These are phyloP conservation scores for Malurus alboscapulatus DNA, from an alignment of 2,113 vertebrate species.

Conservation along the genomic window DNA sequence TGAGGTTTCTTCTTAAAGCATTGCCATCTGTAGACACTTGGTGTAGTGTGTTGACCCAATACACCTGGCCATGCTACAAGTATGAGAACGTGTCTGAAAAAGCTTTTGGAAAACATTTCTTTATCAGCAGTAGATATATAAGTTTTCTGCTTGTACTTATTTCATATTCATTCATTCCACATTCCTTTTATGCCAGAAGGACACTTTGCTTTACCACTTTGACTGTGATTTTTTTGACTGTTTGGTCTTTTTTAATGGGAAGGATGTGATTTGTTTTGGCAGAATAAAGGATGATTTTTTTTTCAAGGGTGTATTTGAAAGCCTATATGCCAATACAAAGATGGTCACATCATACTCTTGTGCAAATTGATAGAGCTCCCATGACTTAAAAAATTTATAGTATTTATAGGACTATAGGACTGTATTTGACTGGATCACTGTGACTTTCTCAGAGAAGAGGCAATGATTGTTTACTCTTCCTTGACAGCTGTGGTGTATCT, in stretches of 20 bases:
- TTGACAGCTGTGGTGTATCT: background rate
- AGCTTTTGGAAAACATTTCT: background rate
- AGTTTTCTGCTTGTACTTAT: background rate
- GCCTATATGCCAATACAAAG: background rate
- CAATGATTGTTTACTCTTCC: background rate
- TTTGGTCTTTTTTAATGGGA: background rate
- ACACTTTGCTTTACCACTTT: background rate
- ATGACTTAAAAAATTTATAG: background rate
- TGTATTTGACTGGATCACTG: background rate
- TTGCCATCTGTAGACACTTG: background rate
- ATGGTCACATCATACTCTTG: background rate
- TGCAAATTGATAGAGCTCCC: background rate
- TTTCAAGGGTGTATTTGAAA: background rate
- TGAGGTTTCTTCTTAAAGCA: background rate
- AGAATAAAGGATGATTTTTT: background rate
- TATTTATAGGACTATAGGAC: background rate
- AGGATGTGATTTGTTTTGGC: background rate
- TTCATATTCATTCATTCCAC: background rate
- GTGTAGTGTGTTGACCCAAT: background rate
- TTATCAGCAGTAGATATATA: background rate
- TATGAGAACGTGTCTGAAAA: background rate
- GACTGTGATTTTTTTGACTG: background rate
- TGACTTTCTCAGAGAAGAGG: background rate
- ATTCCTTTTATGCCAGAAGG: background rate
- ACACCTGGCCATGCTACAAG: background rate